Base-by-base conservation (phyloP, 2,113 vertebrate genomes). In the Tor tambroides region DNA sequence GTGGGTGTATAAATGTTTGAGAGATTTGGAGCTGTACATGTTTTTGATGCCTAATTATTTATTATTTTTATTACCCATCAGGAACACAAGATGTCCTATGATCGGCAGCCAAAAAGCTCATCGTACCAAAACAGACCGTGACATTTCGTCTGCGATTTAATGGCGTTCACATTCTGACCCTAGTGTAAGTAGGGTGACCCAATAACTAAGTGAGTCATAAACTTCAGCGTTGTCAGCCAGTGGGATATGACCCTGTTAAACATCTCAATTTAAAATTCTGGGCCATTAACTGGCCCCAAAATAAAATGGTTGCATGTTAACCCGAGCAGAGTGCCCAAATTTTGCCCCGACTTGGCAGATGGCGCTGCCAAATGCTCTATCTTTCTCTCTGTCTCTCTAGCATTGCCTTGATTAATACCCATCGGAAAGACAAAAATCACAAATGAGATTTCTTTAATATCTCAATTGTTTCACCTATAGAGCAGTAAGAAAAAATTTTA, bases 141-240 rank as follows among this genome's bases (percentile, higher is more conserved):
- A 94, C 93, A 92, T 94, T 93, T 93, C 88, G 61, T 78, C 59
- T 78, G 83, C 63, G 59, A 78, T 90, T 93, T 94, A 93, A 93
- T 89, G 87, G 76, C 88, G 79, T 54, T 59, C 77, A 85, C 80
- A 87, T 89, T 83, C 85, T 82, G 7, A 69, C 84, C 84, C 83
- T 63, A 30, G 35, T 63, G 26, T 86, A 85, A 59, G 65, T 77
- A 87, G 82, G 88, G 90, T 85, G 84, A 88, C 81, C 38, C 78
- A 84, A 87, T 90, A 89, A 90, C 87, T 87, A 91, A 71, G 75
- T 69, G 12, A 84, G 67, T 87, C 79, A 89, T 92, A 93, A 91
- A 91, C 80, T 72, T 84, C 79, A 87, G 79, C 46, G 72, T 87
- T 89, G 90, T 92, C 90, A 89, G 86, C 81, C 85, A 91, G 87